phyloP scores from a whole-genome alignment of 37 sponge, comb jelly and placozoan species.

The Spongilla lacustris region DNA sequence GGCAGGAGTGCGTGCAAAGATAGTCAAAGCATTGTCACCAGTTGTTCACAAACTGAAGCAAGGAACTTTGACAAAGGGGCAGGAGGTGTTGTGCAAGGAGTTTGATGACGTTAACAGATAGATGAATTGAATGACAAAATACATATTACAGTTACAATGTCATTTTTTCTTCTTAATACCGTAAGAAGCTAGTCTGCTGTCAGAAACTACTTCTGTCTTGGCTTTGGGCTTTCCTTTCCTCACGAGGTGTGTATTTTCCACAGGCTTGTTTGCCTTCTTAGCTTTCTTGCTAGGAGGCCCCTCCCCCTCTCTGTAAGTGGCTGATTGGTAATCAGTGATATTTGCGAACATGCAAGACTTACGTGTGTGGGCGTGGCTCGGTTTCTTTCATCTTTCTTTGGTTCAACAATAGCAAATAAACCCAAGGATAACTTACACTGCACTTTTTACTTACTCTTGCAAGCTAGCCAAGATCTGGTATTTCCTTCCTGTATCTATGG shows the following conservation, averaged over 20 bases:
- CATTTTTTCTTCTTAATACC: neutral
- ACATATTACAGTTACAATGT: neutral
- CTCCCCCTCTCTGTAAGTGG: neutral
- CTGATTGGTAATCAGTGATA: too few species aligned
- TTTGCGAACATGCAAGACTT: too few species aligned
- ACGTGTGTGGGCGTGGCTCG: neutral
- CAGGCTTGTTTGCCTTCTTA: neutral
- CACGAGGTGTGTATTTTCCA: neutral
- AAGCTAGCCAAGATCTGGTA: conserved; percentile 65
- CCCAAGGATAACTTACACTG: too few species aligned
- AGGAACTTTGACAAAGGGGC: conserved; percentile 16
- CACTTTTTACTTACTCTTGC: conserved; percentile 36
- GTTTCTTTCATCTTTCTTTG: neutral
- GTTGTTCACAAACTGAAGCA: conserved; percentile 15
- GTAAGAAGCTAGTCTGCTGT: neutral
- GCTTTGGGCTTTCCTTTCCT: neutral
- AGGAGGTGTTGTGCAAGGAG: conserved; percentile 22
- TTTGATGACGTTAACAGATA: neutral
- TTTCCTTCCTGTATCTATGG: conserved; percentile 59
- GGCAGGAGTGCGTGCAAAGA: conserved; percentile 5
- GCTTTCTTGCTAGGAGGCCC: neutral
- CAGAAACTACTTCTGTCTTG: neutral
- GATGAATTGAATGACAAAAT: neutral
- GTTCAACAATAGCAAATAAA: neutral
- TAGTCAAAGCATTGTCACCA: neutral